Evolutionary conservation across 1,140 invertebrate genomes (phyloP).

Genomic region (Zaprionus africanus): DNA sequence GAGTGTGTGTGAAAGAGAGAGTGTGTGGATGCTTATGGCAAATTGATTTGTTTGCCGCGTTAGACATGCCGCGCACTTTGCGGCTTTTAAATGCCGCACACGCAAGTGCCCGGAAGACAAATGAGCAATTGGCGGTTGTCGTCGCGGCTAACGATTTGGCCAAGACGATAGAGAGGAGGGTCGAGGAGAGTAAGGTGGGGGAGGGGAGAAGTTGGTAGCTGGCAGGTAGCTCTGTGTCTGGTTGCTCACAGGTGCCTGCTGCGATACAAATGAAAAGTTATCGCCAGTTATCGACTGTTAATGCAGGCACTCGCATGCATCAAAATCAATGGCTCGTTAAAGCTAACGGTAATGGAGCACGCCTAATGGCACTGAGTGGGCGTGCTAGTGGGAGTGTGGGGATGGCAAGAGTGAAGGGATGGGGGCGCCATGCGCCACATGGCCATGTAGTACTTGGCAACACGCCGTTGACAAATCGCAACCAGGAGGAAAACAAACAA

Average conservation of each 20-base stretch:
- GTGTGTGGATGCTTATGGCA: constrained; percentile 68
- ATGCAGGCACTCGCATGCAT: constrained; percentile 14
- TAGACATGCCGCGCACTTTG: constrained; percentile 66
- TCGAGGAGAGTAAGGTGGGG: background rate
- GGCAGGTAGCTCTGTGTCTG: background rate
- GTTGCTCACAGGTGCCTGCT: background rate
- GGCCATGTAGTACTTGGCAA: background rate
- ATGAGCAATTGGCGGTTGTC: constrained; percentile 65
- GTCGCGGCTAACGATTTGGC: constrained; percentile 1
- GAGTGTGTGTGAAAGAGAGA: background rate
- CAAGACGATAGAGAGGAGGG: background rate
- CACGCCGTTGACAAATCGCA: constrained; percentile 12
- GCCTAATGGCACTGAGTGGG: constrained; percentile 20
- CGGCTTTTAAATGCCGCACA: constrained; percentile 71
- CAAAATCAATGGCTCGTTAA: constrained; percentile 42
- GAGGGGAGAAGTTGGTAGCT: background rate
- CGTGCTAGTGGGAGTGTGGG: background rate
- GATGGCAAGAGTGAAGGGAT: no score
- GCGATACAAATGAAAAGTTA: constrained; percentile 30
- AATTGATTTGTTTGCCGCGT: constrained; percentile 74
- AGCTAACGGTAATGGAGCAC: constrained; percentile 11
- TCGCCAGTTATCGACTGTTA: constrained; percentile 22
- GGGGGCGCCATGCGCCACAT: background rate
- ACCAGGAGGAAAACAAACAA: constrained; percentile 10
- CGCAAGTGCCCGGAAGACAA: constrained; percentile 61